Base-by-base conservation (phyloP, 1,140 invertebrate species). In the Copidosoma floridanum region DNA sequence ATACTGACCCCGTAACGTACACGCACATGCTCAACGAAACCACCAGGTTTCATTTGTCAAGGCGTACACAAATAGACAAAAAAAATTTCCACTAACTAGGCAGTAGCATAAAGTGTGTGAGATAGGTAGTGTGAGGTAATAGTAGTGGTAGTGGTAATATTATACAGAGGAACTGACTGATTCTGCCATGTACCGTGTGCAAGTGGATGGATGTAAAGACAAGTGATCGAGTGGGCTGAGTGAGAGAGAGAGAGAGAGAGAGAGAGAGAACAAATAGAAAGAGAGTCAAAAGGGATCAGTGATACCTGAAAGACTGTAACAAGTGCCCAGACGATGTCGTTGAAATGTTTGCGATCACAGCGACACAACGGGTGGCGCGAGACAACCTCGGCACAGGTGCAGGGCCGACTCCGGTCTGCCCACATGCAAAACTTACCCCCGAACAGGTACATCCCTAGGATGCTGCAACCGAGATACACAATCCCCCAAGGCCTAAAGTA, bases 361-460 rank as follows among this genome's bases (percentile, higher is more conserved):
- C 90, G 88, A 85, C 94, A 97, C 81, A 89, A 84, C 75, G 90
- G 86, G 82, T 93, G 86, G 76, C 88, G 86, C 77, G 87, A 88
- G 78, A 91, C 84, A 78, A 93, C 90, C 83, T 96, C 93, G 74
- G 87, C 85, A 85, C 94, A 97, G 78, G 88, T 91, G 85, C 95
- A 98, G 81, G 89, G 88, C 74, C 87, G 86, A 82, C 87, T 88
- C 82, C 91, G 90, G 80, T 91, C 87, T 78, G 87, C 87, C 82
- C 89, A 91, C 88, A 94, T 95, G 90, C 95, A 97, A 94, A 97
- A 97, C 89, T 95, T 96, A 90, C 94, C 94, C 82, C 94, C 94
- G 87, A 98, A 98, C 82, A 97, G 90, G 86, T 95, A 94, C 93
- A 96, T 97, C 83, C 95, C 95, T 84, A 95, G 90, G 83, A 95